Conservation (phyloP, 2,113 vertebrate species). For the Chiloscyllium plagiosum region DNA sequence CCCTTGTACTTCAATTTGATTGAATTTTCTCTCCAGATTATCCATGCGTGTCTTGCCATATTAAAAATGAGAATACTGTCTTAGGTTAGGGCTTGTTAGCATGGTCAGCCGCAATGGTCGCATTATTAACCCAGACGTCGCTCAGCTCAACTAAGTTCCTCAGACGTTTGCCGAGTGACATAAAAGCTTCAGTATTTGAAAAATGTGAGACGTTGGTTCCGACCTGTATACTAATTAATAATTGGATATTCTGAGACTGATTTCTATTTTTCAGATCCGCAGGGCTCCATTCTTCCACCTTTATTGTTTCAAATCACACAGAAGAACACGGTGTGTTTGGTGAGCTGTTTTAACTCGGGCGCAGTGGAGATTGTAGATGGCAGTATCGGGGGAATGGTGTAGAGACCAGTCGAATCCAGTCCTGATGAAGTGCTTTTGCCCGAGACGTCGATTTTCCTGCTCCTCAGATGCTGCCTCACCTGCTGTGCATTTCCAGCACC, state of each 20-base stretch:
- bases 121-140: background rate
- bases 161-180: background rate
- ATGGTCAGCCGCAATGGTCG: background rate
- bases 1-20: background rate
- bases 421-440: too few species aligned
- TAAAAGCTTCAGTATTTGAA: background rate
- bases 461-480: too few species aligned
- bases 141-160: background rate
- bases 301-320: background rate
- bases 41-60: background rate
- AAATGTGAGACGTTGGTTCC: background rate
- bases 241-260: background rate
- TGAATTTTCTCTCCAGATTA: background rate
- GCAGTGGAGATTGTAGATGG: slow-evolving; percentile 30
- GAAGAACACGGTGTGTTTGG: background rate
- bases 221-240: background rate
- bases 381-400: background rate
- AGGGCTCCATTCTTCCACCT: background rate
- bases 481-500: too few species aligned
- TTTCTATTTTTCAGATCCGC: background rate
- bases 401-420: background rate
- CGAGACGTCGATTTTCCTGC: too few species aligned
- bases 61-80: background rate
- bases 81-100: background rate
- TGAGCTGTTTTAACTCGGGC: slow-evolving; percentile 26